Base-by-base conservation (phyloP, 2,113 vertebrate species). In the Scomber scombrus region DNA sequence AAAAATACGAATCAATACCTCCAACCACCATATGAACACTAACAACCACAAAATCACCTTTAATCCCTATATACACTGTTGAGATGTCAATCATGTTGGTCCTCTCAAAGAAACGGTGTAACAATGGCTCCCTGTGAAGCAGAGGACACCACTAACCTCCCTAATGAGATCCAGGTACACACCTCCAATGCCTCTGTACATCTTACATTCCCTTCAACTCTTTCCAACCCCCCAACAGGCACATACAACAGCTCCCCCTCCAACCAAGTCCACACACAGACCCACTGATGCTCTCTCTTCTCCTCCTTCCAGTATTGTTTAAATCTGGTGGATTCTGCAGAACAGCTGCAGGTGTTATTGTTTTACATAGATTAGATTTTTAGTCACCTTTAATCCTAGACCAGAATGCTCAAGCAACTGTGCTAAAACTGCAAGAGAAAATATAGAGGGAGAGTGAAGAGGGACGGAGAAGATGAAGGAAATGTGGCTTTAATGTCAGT, bases 131-230 rank as follows among this genome's bases (percentile, higher is more conserved):
- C 87, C 81, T 68, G 78, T 69, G 87, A 82, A 61, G 75, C 80
- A 26, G 75, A 60, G 86, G 80, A 90, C 84, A 91, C 86, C 82
- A 82, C 78, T 83, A 89, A 78, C 55, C 75, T 75, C 78, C 68
- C 65, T 89, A 85, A 89, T 90, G 83, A 91, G 79, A 82, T 78
- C 81, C 85, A 93, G 81, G 83, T 90, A 90, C 82, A 84, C 79
- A 85, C 86, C 47, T 71, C 54, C 75, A 85, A 47, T 85, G 84
- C 76, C 81, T 76, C 74, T 45, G 18, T 46, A 82, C 72, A 78
- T 76, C 70, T 52, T 58, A 64, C 50, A 89, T 75, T 83, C 85
- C 77, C 60, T 88, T 55, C 69, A 78, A 80, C 57, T 71, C 69
- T 51, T 54, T 72, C 70, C 51, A 82, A 60, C 71, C 54, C 71